phyloP scores from a whole-genome alignment of 1,140 invertebrate genomes.

The Musca domestica region DNA sequence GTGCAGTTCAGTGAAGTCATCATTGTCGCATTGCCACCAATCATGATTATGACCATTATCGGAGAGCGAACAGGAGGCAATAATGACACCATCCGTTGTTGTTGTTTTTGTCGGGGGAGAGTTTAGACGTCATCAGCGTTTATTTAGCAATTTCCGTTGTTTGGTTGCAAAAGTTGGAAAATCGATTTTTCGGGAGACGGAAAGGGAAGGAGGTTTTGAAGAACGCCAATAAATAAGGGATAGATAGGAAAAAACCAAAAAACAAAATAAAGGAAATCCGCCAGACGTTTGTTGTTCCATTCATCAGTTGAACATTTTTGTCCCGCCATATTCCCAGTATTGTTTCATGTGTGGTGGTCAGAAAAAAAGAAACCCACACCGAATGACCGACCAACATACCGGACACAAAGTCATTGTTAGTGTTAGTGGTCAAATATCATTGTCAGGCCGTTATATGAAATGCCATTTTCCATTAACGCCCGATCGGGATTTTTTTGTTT shows the following conservation, averaged over 20 bases:
- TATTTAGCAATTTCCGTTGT: conserved; percentile 39
- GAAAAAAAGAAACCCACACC: too few species aligned
- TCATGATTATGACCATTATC: conserved; percentile 20
- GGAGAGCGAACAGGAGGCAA: too few species aligned
- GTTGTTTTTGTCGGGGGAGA: neutral
- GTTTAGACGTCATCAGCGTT: conserved; percentile 25
- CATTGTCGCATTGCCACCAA: conserved; percentile 25
- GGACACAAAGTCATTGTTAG: conserved; percentile 14
- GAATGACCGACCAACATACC: neutral
- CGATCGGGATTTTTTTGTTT: neutral
- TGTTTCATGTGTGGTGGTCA: too few species aligned
- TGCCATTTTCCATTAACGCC: conserved; percentile 13
- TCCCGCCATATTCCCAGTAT: too few species aligned
- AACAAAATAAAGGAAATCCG: too few species aligned
- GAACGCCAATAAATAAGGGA: too few species aligned
- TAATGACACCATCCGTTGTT: neutral
- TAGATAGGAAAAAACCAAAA: too few species aligned
- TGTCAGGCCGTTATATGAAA: conserved; percentile 12
- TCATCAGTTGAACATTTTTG: too few species aligned
- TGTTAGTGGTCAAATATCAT: conserved; percentile 22
- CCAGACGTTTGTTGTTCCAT: too few species aligned
- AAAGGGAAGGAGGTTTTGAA: too few species aligned
- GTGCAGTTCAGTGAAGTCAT: neutral
- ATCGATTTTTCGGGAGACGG: conserved; percentile 17
- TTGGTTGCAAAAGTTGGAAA: conserved; percentile 4